Base-by-base conservation (phyloP, 2,797 vertebrate genomes). In the Arnoldichthys spilopterus region DNA sequence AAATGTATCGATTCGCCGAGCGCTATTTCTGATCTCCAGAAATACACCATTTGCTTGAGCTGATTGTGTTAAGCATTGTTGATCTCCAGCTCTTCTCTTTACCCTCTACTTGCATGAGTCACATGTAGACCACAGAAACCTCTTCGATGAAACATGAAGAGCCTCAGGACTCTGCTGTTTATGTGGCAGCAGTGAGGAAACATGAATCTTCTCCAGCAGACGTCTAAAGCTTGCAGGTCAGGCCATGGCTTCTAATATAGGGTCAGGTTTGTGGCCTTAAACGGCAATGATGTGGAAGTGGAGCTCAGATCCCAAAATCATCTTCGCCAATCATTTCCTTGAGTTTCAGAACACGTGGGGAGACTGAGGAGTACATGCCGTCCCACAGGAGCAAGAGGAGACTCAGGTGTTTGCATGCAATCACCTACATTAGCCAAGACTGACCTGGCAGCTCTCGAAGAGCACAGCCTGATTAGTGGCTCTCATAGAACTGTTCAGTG, bases 271-370 rank as follows among this genome's bases (percentile, higher is more conserved):
- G 64, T 47, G 64, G 40, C 73, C 79, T 64, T n/a, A 64, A 67
- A 40, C 30, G 53, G 58, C 4, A 80, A 80, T 43, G 58, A 71
- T 71, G 73, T 76, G 79, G 68, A 81, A 81, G 59, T 1, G n/a
- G 20, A 37, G 37, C 62, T n/a, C 74, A 24, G 72, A 76, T 63
- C 34, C 34, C 3, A 37, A 37, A 7, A 18, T 54, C 62, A 56
- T 0, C 51, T 68, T 62, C 20, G 6, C 34, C 30, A 40, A 24
- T 45, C 34, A 45, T 30, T 30, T 9, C 1, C 11, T 75, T 67
- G 45, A 45, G 59, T 61, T 32, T 34, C 20, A 54, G n/a, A 12
- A 24, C 30, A 34, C 54, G 68, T 54, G 5, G 20, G 28, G 49
- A 71, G 68, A 12, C 13, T 45, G 18, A n/a, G n/a, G 34, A 18